phyloP scores from a whole-genome alignment of 2,113 vertebrate species.

The Sapayoa aenigma region DNA sequence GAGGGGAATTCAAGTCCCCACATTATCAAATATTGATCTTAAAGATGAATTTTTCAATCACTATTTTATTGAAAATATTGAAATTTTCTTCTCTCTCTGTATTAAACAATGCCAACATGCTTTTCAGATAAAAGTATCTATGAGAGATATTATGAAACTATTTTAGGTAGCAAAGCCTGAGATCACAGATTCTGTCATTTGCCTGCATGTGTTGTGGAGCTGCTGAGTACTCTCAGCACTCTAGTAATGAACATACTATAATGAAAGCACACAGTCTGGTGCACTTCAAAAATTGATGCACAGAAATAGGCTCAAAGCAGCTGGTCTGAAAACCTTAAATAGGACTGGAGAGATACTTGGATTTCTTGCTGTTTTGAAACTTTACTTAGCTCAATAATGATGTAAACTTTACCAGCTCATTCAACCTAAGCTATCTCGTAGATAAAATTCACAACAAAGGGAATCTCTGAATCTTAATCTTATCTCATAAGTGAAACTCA shows the following conservation, averaged over 20 bases:
- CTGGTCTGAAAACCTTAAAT: background rate
- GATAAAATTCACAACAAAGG: background rate
- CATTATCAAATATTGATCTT: background rate
- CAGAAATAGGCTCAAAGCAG: background rate
- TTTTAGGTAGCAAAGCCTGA: background rate
- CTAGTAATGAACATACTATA: background rate
- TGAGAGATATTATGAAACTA: background rate
- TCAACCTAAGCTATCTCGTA: background rate
- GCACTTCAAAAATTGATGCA: background rate
- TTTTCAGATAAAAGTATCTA: background rate
- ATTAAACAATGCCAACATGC: background rate
- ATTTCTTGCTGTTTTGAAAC: slow-evolving; percentile 4
- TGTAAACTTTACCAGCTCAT: background rate
- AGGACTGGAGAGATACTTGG: background rate
- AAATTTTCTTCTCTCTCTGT: background rate
- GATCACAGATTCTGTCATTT: background rate
- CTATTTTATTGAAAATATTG: background rate
- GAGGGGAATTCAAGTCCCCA: background rate
- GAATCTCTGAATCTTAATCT: background rate
- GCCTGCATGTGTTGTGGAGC: background rate
- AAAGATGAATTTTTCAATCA: background rate
- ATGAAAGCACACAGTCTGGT: background rate
- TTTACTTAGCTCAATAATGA: background rate
- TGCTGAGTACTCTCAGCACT: background rate
- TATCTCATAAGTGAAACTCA: background rate